Evolutionary conservation across 2,888 invertebrate genomes (phyloP), one percentile per base, ranked within the genome.

Genomic region (Globia sparganii): DNA sequence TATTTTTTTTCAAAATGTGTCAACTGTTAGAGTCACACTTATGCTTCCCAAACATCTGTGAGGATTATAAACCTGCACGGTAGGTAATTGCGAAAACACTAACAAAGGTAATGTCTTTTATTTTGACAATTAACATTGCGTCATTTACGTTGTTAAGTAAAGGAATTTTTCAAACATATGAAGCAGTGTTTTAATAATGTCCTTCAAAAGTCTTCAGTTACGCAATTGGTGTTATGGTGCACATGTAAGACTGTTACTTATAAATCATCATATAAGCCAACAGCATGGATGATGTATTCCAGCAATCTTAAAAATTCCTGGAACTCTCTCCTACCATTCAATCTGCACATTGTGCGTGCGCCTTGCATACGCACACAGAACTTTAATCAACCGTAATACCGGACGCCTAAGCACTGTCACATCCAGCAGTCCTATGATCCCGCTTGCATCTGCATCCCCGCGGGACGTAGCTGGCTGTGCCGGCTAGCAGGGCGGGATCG

Each of bases 371-470:
- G 66, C 61, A 62, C n/a, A 59, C 34, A 31, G 28, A 75, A 72
- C 28, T 64, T 64, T 31, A 78, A 80, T 73, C 25, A 68, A 25
- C n/a, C 31, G 46, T n/a, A 68, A 62, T 59, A 73, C 56, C 46
- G 67, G 62, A 70, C 40, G 49, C 31, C 34, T n/a, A 62, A 75
- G 68, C 25, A 34, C 31, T 77, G 84, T 59, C 92, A 87, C 89
- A 91, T 94, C 93, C 80, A 94, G 93, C 67, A 74, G 56, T 31
- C 15, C 73, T 83, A 86, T 85, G 77, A 76, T 75, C 79, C 87
- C 90, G 89, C 92, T 88, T 94, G 95, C 95, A 96, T 94, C 95
- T 95, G 96, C 96, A 96, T 96, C 96, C 96, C 96, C 94, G 94
- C 95, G 95, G 95, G 95, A 95, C 91, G 88, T 88, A 81, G 86